These are phyloP conservation scores for Lasioglossum pauxillum DNA, from an alignment of 2,888 invertebrate genomes.

Conservation along the genomic window DNA sequence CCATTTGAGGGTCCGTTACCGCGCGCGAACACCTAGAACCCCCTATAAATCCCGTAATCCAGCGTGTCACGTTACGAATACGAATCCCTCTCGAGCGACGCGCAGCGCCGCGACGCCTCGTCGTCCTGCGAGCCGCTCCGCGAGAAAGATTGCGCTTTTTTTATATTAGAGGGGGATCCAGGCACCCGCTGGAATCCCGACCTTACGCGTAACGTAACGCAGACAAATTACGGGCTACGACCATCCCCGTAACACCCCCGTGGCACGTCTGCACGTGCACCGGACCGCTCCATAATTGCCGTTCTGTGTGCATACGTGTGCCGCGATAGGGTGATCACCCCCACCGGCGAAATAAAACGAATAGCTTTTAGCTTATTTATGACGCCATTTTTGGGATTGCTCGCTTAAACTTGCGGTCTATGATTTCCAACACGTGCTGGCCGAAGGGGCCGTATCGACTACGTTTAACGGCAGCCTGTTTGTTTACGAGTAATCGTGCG, in stretches of 20 bases:
- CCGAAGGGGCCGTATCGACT: not conserved
- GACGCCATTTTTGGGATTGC: slow-evolving; percentile 56
- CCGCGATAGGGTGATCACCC: slow-evolving; percentile 38
- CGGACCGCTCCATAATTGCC: slow-evolving; percentile 48
- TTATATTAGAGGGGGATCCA: slow-evolving; percentile 62
- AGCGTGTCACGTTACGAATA: slow-evolving; percentile 71
- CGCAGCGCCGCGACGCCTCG: slow-evolving; percentile 32
- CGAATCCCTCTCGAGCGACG: slow-evolving; percentile 68
- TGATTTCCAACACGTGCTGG: slow-evolving; percentile 51
- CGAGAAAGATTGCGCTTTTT: slow-evolving; percentile 72
- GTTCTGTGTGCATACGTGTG: slow-evolving; percentile 27
- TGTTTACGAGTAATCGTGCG: not conserved
- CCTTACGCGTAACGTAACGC: slow-evolving; percentile 75
- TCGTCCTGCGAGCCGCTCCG: slow-evolving; percentile 16
- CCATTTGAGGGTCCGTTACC: slow-evolving; percentile 58
- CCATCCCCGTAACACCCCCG: slow-evolving; percentile 4
- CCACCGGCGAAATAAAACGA: slow-evolving; percentile 35
- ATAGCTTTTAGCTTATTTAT: slow-evolving; percentile 54
- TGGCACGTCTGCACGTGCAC: slow-evolving; percentile 5
- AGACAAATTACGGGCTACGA: slow-evolving; percentile 74
- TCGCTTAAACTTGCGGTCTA: slow-evolving; percentile 41
- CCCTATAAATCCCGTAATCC: slow-evolving; percentile 75
- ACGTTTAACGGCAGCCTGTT: not conserved
- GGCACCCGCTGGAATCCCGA: slow-evolving; percentile 62
- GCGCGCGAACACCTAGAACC: slow-evolving; percentile 47